Conservation (phyloP, 1,140 invertebrate genomes). For the Nautilus pompilius region DNA sequence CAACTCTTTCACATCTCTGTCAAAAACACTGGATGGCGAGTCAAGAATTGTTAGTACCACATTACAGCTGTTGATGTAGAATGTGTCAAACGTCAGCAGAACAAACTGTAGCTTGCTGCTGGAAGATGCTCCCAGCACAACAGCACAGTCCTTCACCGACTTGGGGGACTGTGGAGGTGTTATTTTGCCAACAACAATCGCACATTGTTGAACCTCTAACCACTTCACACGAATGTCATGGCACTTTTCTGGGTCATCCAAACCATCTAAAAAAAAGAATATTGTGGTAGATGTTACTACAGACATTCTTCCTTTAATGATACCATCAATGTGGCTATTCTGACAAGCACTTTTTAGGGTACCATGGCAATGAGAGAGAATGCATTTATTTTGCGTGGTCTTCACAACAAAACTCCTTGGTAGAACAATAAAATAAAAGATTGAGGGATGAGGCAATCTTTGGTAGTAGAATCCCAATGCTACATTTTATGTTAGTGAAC, state of each 20-base stretch:
- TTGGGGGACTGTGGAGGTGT: not conserved
- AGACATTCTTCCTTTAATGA: too few relatives aligned
- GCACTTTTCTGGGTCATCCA: not conserved
- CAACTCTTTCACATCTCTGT: not conserved
- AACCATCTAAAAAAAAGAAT: not conserved
- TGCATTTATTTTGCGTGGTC: too few relatives aligned
- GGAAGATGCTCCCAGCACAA: not conserved
- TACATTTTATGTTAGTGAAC: too few relatives aligned
- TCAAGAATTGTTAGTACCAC: not conserved
- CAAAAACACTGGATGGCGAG: not conserved
- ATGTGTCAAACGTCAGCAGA: not conserved
- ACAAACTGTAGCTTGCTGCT: not conserved
- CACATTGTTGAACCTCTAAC: not conserved
- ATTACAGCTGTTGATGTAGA: constrained; percentile 1
- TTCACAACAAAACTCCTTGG: too few relatives aligned
- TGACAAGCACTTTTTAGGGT: too few relatives aligned
- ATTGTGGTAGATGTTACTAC: too few relatives aligned
- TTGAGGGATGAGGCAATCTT: too few relatives aligned
- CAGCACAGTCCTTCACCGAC: not conserved
- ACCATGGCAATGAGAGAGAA: too few relatives aligned
- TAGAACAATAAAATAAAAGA: too few relatives aligned
- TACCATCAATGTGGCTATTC: too few relatives aligned
- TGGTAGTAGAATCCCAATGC: too few relatives aligned
- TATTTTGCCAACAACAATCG: constrained; percentile 2
- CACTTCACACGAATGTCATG: not conserved